Conservation (phyloP, 1,140 invertebrate genomes). For the Hylaeus volcanicus region DNA sequence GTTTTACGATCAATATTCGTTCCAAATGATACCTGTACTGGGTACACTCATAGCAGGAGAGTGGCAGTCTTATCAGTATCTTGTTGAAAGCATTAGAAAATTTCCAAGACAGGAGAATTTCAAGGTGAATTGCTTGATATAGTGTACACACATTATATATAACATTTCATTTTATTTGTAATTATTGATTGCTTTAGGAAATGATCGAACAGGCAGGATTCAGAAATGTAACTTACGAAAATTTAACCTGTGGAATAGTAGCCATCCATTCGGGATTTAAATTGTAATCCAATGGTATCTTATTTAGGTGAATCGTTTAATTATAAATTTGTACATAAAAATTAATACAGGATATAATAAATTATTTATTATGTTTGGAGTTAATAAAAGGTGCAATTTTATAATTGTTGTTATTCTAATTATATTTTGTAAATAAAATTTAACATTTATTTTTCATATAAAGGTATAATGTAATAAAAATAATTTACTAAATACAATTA, state of each 20-base stretch:
- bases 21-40: conserved; percentile 98
- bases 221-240: conserved; percentile 91
- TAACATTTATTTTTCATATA: conserved; percentile 3
- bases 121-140: conserved; percentile 76
- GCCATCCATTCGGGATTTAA: conserved; percentile 98
- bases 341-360: neutral
- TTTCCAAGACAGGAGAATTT: conserved; percentile 98
- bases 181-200: conserved; percentile 61
- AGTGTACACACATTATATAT: neutral
- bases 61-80: conserved; percentile 98
- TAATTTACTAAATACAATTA: neutral
- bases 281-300: conserved; percentile 75
- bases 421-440: neutral
- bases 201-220: conserved; percentile 96
- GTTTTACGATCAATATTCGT: conserved; percentile 98
- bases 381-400: neutral
- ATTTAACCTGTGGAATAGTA: conserved; percentile 93
- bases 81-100: conserved; percentile 98
- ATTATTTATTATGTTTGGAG: neutral
- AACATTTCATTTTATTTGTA: conserved; percentile 14
- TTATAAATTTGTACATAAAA: neutral
- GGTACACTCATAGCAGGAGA: conserved; percentile 96
- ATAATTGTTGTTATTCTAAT: neutral
- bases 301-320: neutral
- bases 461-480: neutral